Conservation (phyloP, 2,888 invertebrate species). For the Eurytoma adleriae region DNA sequence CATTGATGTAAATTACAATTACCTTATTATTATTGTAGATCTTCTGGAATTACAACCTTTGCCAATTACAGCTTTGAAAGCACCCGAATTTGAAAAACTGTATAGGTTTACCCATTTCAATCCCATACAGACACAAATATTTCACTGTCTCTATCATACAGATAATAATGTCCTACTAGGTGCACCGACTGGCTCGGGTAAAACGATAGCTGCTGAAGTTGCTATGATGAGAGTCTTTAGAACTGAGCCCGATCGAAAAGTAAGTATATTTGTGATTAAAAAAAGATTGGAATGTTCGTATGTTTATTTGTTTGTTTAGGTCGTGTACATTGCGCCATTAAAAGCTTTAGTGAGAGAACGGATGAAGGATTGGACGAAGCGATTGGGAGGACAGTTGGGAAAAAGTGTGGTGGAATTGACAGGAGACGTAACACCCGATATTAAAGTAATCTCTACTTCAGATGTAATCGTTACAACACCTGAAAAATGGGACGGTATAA, state of each 20-base stretch:
- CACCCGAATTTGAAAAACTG: slow-evolving; percentile 86
- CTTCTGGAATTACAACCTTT: slow-evolving; percentile 93
- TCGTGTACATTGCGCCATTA: slow-evolving; percentile 98
- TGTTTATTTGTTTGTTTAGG: slow-evolving; percentile 76
- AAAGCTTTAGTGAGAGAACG: slow-evolving; percentile 98
- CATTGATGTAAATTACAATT: neutral
- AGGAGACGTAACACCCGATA: slow-evolving; percentile 93
- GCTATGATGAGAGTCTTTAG: slow-evolving; percentile 96
- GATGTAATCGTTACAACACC: slow-evolving; percentile 99
- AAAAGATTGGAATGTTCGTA: slow-evolving; percentile 2
- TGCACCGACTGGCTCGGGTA: slow-evolving; percentile 98
- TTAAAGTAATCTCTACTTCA: slow-evolving; percentile 87
- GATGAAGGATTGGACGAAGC: slow-evolving; percentile 94
- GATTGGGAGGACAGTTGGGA: slow-evolving; percentile 84
- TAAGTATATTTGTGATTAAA: slow-evolving; percentile 65
- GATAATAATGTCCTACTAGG: slow-evolving; percentile 95
- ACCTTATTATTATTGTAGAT: slow-evolving; percentile 78
- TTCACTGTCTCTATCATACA: slow-evolving; percentile 96
- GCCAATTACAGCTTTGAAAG: slow-evolving; percentile 88
- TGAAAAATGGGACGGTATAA: slow-evolving; percentile 99
- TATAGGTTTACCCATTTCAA: slow-evolving; percentile 97
- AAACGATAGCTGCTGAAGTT: slow-evolving; percentile 98
- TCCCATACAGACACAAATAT: slow-evolving; percentile 98
- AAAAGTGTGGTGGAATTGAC: slow-evolving; percentile 96
- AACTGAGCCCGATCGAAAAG: slow-evolving; percentile 87